A percentile compares a stretch with the other conserved stretches of the same genome.
These are phyloP conservation scores for Plectropomus leopardus DNA, from an alignment of 2,113 vertebrate genomes.

Conservation along the genomic window DNA sequence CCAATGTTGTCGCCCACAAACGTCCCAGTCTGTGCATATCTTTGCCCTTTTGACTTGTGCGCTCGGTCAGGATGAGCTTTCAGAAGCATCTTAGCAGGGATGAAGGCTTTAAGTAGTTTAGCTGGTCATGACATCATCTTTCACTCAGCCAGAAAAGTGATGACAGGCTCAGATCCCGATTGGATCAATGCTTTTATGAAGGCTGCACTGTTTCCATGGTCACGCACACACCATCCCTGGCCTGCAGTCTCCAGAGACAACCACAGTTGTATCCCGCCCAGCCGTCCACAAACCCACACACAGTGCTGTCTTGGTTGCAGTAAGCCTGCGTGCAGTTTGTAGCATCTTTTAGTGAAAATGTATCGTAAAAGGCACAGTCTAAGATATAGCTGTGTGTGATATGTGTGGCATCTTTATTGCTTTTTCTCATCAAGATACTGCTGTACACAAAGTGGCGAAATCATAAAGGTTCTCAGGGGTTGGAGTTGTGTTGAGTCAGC, in stretches of 20 bases:
- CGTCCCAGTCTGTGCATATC: conserved; percentile 47
- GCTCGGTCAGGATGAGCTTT: conserved; percentile 45
- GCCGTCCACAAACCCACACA: conserved; percentile 43
- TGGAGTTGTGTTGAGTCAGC: conserved; percentile 50
- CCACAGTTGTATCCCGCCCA: conserved; percentile 26
- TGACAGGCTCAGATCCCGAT: conserved; percentile 63
- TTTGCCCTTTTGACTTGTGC: conserved; percentile 34
- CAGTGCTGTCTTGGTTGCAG: conserved; percentile 10
- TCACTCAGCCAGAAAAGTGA: conserved; percentile 69
- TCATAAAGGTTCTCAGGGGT: conserved; percentile 23
- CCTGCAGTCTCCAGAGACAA: conserved; percentile 58
- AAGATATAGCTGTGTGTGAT: not conserved
- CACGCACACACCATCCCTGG: conserved; percentile 62
- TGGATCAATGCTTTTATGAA: conserved; percentile 73
- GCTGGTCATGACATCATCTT: conserved; percentile 78
- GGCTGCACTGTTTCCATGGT: conserved; percentile 77
- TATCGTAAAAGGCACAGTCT: conserved; percentile 4
- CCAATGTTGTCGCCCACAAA: conserved; percentile 28
- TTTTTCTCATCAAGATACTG: not conserved
- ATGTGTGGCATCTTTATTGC: conserved; percentile 10
- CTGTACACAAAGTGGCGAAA: conserved; percentile 32
- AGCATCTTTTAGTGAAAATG: conserved; percentile 7
- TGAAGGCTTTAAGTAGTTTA: conserved; percentile 70
- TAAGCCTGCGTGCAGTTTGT: conserved; percentile 17
- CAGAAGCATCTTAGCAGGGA: conserved; percentile 56